Conservation (phyloP, 1,140 invertebrate species). For the Habropoda laboriosa region DNA sequence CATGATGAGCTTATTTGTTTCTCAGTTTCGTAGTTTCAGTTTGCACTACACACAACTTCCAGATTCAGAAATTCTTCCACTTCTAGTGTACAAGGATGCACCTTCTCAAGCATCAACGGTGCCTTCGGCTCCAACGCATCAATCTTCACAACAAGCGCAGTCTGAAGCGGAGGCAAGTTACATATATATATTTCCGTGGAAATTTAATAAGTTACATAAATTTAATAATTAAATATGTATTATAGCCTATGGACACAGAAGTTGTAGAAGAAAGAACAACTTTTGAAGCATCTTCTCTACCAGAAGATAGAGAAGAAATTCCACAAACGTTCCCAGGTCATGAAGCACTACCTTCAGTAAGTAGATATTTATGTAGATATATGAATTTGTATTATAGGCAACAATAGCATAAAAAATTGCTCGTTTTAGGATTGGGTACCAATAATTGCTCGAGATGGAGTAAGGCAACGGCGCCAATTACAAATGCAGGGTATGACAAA, state of each 20-base stretch:
- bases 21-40: slow-evolving; percentile 60
- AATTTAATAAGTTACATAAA: slow-evolving; percentile 8
- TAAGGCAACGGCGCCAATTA: slow-evolving; percentile 84
- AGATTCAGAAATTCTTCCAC: slow-evolving; percentile 61
- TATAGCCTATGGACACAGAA: slow-evolving; percentile 77
- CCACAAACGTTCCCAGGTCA: slow-evolving; percentile 77
- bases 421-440: slow-evolving; percentile 89
- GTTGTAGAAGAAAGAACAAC: slow-evolving; percentile 59
- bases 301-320: slow-evolving; percentile 72
- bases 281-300: slow-evolving; percentile 58
- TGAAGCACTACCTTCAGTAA: slow-evolving; percentile 79
- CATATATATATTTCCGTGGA: neutral
- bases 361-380: neutral
- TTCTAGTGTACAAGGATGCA: slow-evolving; percentile 68
- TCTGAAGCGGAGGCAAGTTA: slow-evolving; percentile 67
- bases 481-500: slow-evolving; percentile 66
- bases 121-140: slow-evolving; percentile 36
- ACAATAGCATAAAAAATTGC: neutral
- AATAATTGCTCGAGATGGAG: slow-evolving; percentile 88
- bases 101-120: slow-evolving; percentile 24
- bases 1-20: slow-evolving; percentile 51
- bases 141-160: slow-evolving; percentile 45
- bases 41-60: slow-evolving; percentile 53
- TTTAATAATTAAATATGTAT: neutral
- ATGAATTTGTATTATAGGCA: neutral